Conservation (phyloP, 2,113 vertebrate genomes). For the Trichechus manatus region DNA sequence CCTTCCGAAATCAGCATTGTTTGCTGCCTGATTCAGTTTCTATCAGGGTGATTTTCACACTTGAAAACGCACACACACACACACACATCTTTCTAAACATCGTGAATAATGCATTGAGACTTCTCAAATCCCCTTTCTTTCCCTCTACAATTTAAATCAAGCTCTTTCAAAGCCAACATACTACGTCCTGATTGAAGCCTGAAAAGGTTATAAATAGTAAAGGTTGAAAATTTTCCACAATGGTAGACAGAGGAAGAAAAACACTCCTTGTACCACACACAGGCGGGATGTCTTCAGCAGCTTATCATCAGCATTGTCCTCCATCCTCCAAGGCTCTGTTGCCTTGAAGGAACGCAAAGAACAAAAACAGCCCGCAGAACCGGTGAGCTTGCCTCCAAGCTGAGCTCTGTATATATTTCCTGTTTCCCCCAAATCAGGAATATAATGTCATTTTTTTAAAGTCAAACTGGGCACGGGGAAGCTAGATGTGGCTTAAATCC, state of each 20-base stretch:
- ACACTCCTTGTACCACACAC: neutral
- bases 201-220: conserved; percentile 61
- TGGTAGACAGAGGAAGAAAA: conserved; percentile 31
- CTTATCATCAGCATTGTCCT: neutral
- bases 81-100: conserved; percentile 66
- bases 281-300: neutral
- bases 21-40: neutral
- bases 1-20: neutral
- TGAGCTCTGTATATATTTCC: conserved; percentile 10
- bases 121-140: conserved; percentile 39
- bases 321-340: conserved; percentile 38
- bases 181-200: conserved; percentile 66
- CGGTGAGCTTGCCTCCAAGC: neutral
- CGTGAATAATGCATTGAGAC: conserved; percentile 75
- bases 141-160: conserved; percentile 78
- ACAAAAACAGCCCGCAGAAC: neutral
- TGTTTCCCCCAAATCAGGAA: neutral
- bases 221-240: conserved; percentile 65
- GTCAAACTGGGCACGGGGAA: neutral
- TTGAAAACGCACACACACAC: conserved; percentile 25
- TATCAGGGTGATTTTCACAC: conserved; percentile 13
- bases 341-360: conserved; percentile 41
- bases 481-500: neutral
- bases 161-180: conserved; percentile 74
- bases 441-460: neutral